phyloP scores from a whole-genome alignment of 2,888 invertebrate species.

The Lumbricus terrestris region DNA sequence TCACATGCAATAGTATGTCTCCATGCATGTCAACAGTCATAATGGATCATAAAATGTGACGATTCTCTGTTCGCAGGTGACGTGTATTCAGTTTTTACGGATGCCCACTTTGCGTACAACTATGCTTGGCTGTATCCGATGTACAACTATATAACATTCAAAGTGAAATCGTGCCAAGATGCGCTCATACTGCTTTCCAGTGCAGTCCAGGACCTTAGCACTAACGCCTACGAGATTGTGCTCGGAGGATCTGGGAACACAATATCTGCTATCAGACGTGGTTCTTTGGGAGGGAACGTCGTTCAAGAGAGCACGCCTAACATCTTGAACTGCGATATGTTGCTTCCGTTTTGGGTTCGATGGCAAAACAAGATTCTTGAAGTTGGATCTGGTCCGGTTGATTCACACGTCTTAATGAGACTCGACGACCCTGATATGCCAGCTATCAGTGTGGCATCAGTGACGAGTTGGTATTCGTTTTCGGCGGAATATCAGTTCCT shows the following conservation, averaged over 20 bases:
- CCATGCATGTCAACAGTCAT: no score
- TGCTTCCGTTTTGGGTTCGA: slow-evolving; percentile 27
- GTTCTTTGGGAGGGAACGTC: neutral
- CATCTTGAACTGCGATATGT: slow-evolving; percentile 21
- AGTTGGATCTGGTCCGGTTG: slow-evolving; percentile 18
- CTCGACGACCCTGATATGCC: neutral
- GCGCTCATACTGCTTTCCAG: slow-evolving; percentile 21
- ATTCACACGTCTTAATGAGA: slow-evolving; percentile 11
- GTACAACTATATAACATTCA: slow-evolving; percentile 20
- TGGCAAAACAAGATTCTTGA: slow-evolving; percentile 26
- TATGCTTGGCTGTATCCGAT: slow-evolving; percentile 19
- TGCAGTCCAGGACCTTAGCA: neutral
- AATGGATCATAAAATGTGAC: no score
- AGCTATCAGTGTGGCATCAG: neutral
- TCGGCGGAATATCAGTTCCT: slow-evolving; percentile 16
- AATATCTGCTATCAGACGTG: slow-evolving; percentile 24
- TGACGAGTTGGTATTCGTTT: slow-evolving; percentile 10
- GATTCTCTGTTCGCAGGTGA: slow-evolving; percentile 10
- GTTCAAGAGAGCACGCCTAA: neutral
- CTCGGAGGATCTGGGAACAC: slow-evolving; percentile 22
- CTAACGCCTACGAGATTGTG: slow-evolving; percentile 21
- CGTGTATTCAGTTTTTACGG: slow-evolving; percentile 20
- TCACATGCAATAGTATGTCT: no score
- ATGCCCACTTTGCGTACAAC: slow-evolving; percentile 5
- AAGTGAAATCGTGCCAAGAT: slow-evolving; percentile 19